phyloP scores from a whole-genome alignment of 2,113 vertebrate genomes.

The Semicossyphus pulcher region DNA sequence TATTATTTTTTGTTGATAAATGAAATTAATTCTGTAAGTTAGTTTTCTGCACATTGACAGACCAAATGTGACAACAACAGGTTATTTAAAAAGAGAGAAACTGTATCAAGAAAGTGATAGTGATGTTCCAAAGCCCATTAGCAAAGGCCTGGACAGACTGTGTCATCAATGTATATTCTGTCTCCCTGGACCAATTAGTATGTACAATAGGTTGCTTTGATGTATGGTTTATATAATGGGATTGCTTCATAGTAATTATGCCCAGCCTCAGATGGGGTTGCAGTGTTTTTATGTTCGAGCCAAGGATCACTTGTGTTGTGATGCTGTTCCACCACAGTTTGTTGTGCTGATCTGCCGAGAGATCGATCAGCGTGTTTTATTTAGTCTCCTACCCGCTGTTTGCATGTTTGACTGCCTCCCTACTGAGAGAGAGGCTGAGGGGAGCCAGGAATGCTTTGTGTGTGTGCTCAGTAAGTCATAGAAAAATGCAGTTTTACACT shows the following conservation, averaged over 20 bases:
- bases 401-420: not conserved
- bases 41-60: too few species aligned
- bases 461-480: not conserved
- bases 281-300: not conserved
- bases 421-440: not conserved
- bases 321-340: conserved; percentile 1
- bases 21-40: too few species aligned
- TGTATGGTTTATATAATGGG: not conserved
- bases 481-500: not conserved
- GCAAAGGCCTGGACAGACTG: not conserved
- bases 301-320: not conserved
- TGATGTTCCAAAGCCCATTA: not conserved
- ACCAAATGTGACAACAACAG: too few species aligned
- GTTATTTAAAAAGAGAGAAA: too few species aligned
- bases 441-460: not conserved
- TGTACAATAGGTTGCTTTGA: conserved; percentile 13
- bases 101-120: too few species aligned
- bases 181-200: conserved; percentile 18
- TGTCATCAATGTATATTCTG: not conserved
- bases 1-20: too few species aligned
- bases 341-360: conserved; percentile 7
- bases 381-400: conserved; percentile 8
- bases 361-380: conserved; percentile 11
- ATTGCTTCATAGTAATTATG: not conserved
- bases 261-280: not conserved